Percentiles rank a stretch among this genome's conserved stretches.
Conservation (phyloP, 1,140 invertebrate species). For the Solenopsis fugax region DNA sequence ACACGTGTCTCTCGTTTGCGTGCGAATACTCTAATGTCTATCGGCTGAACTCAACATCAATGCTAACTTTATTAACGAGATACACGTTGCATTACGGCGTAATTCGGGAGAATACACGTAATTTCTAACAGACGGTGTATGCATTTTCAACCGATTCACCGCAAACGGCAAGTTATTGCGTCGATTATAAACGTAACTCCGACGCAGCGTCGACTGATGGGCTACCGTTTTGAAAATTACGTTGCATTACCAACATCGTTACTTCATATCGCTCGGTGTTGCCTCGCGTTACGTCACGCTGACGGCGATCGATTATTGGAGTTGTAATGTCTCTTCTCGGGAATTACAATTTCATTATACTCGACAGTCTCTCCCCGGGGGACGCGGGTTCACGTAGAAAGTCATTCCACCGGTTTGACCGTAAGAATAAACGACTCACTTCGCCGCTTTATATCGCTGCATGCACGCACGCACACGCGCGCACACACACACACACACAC, state of each 20-base stretch:
- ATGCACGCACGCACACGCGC: background rate
- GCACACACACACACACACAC: background rate
- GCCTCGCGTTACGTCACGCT: constrained; percentile 35
- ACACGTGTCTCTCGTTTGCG: background rate
- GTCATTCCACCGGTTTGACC: constrained; percentile 55
- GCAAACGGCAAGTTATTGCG: constrained; percentile 28
- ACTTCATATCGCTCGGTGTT: constrained; percentile 31
- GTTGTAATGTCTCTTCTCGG: constrained; percentile 40
- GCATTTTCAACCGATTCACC: constrained; percentile 13
- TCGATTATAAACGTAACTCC: background rate
- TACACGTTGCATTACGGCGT: background rate
- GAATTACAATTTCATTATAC: constrained; percentile 57
- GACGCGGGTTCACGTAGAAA: constrained; percentile 47
- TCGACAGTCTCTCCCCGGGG: constrained; percentile 4
- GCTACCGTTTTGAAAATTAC: constrained; percentile 57
- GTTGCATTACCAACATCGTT: constrained; percentile 45
- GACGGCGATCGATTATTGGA: constrained; percentile 52
- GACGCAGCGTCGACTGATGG: constrained; percentile 23
- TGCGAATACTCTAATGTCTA: background rate
- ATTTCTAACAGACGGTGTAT: background rate
- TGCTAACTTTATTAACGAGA: background rate
- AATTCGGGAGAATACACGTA: constrained; percentile 4
- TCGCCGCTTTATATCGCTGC: background rate
- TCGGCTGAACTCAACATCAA: background rate
- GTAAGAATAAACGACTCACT: constrained; percentile 52